These are phyloP conservation scores for Drosophila simulans DNA, from an alignment of 1,140 invertebrate species.

Conservation along the genomic window DNA sequence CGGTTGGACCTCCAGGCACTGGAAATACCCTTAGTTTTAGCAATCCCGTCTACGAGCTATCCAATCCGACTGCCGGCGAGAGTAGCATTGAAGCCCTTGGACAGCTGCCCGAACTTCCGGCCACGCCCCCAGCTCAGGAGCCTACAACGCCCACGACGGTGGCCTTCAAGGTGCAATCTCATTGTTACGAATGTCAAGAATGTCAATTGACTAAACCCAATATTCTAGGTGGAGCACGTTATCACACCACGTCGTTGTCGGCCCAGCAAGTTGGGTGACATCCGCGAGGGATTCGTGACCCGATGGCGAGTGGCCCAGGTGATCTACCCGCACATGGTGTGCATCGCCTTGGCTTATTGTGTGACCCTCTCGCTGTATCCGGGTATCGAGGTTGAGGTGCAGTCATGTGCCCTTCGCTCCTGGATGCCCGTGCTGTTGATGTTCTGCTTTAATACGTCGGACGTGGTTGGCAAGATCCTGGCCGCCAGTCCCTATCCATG, in stretches of 20 bases:
- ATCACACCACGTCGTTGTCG: conserved; percentile 87
- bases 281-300: conserved; percentile 87
- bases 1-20: conserved; percentile 22
- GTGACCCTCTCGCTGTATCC: conserved; percentile 95
- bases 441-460: conserved; percentile 93
- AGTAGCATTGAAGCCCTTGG: conserved; percentile 83
- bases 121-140: conserved; percentile 74
- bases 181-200: too few relatives aligned
- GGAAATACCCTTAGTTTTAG: conserved; percentile 85
- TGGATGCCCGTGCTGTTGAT: conserved; percentile 97
- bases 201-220: too few relatives aligned
- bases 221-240: conserved; percentile 89
- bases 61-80: conserved; percentile 86
- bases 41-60: conserved; percentile 92
- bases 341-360: conserved; percentile 93
- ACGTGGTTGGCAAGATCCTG: conserved; percentile 94
- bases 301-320: conserved; percentile 91
- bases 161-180: conserved; percentile 86
- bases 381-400: conserved; percentile 94
- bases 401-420: conserved; percentile 91
- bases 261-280: conserved; percentile 82
- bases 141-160: conserved; percentile 79
- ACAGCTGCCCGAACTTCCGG: conserved; percentile 78
- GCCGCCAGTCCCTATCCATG: conserved; percentile 92
- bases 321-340: conserved; percentile 95